Conservation (phyloP, 1,140 invertebrate genomes). For the Zaprionus tsacasi region DNA sequence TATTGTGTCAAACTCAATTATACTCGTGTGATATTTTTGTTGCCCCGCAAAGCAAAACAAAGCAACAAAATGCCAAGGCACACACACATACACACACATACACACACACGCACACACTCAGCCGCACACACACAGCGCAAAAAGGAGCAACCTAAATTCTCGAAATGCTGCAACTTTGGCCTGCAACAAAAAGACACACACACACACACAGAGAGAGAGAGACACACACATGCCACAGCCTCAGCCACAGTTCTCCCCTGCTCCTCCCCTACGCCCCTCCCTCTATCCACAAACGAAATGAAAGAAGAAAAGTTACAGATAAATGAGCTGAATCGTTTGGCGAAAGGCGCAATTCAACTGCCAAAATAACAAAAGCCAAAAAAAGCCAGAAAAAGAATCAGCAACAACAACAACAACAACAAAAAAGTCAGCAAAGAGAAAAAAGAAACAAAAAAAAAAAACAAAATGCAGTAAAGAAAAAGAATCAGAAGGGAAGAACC, state of each 20-base stretch:
- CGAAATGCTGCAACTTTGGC: constrained; percentile 76
- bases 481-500: constrained; percentile 10
- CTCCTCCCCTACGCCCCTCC: background rate
- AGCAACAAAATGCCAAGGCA: constrained; percentile 45
- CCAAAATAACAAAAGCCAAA: constrained; percentile 67
- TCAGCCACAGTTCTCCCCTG: background rate
- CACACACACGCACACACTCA: constrained; percentile 2
- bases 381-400: background rate
- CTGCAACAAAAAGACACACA: constrained; percentile 38
- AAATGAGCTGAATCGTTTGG: constrained; percentile 80
- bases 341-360: constrained; percentile 81
- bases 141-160: constrained; percentile 81
- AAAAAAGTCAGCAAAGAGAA: constrained; percentile 5
- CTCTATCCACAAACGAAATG: constrained; percentile 46
- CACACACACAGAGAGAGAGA: constrained; percentile 4
- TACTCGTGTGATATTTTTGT: constrained; percentile 83
- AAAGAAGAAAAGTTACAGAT: constrained; percentile 77
- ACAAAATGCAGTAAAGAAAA: constrained; percentile 1
- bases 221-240: constrained; percentile 20
- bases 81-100: constrained; percentile 24
- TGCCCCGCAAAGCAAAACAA: constrained; percentile 65
- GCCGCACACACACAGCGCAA: constrained; percentile 11
- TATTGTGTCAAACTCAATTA: constrained; percentile 84
- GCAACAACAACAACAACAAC: background rate
- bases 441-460: constrained; percentile 13